Percentiles rank a stretch among this genome's conserved stretches.
These are phyloP conservation scores for Mobula birostris DNA, from an alignment of 2,113 vertebrate genomes.

Conservation along the genomic window DNA sequence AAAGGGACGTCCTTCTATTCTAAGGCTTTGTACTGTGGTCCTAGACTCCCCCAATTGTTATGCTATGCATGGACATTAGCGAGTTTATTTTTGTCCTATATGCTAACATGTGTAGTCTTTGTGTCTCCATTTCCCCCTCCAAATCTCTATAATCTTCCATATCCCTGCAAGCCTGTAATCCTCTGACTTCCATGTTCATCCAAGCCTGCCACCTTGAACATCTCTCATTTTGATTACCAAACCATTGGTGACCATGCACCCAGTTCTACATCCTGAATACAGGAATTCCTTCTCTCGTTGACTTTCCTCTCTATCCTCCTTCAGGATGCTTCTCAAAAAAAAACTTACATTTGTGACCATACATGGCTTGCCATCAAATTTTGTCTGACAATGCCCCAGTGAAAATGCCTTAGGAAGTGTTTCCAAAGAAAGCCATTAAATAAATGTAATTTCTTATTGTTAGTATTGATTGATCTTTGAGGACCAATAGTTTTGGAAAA, in stretches of 20 bases:
- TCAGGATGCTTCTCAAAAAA: neutral
- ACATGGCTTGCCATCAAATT: neutral
- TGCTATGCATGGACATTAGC: no score
- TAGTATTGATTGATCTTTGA: neutral
- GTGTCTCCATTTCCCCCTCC: no score
- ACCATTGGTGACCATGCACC: neutral
- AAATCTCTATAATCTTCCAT: no score
- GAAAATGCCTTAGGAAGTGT: neutral
- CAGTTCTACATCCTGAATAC: neutral
- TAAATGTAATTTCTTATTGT: neutral
- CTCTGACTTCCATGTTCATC: neutral
- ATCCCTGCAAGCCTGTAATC: neutral
- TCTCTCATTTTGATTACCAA: neutral
- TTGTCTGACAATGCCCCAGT: neutral
- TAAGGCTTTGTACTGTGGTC: no score
- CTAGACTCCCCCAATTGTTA: no score
- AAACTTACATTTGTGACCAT: neutral
- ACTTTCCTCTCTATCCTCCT: neutral
- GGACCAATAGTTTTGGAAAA: neutral
- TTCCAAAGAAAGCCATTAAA: neutral
- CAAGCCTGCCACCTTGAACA: neutral
- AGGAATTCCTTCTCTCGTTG: neutral
- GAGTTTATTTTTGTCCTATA: no score
- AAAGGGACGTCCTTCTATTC: no score
- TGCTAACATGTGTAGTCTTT: no score